Evolutionary conservation across 2,888 invertebrate genomes (phyloP).

Genomic region (Polietes domitor): DNA sequence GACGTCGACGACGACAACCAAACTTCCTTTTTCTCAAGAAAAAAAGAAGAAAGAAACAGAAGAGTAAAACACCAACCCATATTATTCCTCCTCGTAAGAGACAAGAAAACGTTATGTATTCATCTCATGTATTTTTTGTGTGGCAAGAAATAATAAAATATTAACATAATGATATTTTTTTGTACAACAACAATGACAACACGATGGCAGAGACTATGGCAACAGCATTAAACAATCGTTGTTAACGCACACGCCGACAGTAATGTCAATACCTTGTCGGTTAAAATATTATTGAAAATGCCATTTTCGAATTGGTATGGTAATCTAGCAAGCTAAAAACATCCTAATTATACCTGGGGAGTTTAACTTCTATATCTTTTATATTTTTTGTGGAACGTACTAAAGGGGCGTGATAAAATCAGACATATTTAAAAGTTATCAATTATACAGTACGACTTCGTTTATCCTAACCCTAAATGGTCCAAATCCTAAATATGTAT

Average conservation of each 20-base stretch:
- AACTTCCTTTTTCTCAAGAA: constrained; percentile 55
- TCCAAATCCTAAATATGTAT: no score
- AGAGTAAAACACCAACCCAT: neutral
- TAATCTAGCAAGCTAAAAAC: no score
- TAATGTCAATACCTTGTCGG: neutral
- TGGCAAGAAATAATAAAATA: constrained; percentile 66
- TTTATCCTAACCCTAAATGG: no score
- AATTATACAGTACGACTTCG: no score
- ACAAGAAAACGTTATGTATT: constrained; percentile 56
- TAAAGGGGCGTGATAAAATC: no score
- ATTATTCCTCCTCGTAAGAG: constrained; percentile 7
- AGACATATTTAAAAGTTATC: no score
- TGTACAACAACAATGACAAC: constrained; percentile 46
- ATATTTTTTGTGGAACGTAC: no score
- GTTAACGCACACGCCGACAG: neutral
- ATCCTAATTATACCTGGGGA: no score
- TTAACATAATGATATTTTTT: constrained; percentile 66
- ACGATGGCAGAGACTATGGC: neutral
- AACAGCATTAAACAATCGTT: neutral
- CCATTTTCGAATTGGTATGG: no score
- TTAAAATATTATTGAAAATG: no score
- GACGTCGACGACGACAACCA: constrained; percentile 23
- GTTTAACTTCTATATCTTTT: no score
- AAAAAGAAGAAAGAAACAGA: constrained; percentile 39
- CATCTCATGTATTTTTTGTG: constrained; percentile 61